A percentile compares a stretch with the other conserved stretches of the same genome.
These are phyloP conservation scores for Cyphomyrus discorhynchus DNA, from an alignment of 2,113 vertebrate genomes.

Conservation along the genomic window DNA sequence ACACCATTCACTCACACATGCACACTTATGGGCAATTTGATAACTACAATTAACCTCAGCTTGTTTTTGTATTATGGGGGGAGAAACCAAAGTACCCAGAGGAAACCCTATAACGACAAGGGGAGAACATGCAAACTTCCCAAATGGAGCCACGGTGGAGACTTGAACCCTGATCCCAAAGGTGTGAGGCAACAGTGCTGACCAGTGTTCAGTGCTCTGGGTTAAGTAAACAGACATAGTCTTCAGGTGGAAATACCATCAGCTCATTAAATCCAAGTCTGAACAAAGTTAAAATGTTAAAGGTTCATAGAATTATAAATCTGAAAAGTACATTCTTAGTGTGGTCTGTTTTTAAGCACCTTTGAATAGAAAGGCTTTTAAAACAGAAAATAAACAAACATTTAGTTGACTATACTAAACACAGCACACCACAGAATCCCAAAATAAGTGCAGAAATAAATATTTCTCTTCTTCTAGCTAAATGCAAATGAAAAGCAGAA, in stretches of 20 bases:
- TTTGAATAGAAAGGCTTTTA: background rate
- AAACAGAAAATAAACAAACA: background rate
- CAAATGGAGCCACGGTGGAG: too few species aligned
- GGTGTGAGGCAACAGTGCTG: background rate
- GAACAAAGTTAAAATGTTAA: background rate
- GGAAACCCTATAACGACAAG: background rate
- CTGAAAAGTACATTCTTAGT: background rate
- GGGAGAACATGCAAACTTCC: too few species aligned
- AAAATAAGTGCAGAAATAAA: background rate
- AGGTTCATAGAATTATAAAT: background rate
- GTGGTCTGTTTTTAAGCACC: background rate
- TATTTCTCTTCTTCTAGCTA: background rate
- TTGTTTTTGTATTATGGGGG: background rate
- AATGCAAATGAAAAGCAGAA: background rate
- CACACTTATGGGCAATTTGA: too few species aligned
- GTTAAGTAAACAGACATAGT: background rate
- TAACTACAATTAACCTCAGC: background rate
- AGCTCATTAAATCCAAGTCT: background rate
- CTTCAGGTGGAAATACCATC: background rate
- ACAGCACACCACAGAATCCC: background rate
- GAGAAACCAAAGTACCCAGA: background rate
- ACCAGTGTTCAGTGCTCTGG: background rate
- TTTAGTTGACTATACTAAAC: background rate
- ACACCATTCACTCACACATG: too few species aligned
- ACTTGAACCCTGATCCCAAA: too few species aligned